phyloP scores from a whole-genome alignment of 2,113 vertebrate species.

The Merops nubicus region DNA sequence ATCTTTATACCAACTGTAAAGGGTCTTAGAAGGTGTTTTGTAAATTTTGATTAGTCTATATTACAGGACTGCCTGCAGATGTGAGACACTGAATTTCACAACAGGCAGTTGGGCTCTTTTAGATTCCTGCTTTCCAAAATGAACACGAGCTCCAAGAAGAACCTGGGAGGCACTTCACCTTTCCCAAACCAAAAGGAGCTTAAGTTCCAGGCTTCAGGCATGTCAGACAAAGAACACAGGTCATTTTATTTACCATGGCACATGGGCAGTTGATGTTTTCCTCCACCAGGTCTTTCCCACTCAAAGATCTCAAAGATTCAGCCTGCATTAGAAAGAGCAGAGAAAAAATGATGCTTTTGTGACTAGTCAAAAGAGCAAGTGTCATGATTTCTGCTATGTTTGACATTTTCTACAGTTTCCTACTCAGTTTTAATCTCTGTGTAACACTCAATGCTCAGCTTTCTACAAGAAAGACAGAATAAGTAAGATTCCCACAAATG shows the following conservation, averaged over 20 bases:
- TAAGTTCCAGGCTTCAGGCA: not conserved
- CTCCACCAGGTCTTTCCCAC: not conserved
- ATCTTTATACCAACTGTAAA: not conserved
- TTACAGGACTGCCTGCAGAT: not conserved
- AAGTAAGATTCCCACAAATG: conserved; percentile 30
- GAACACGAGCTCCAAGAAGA: not conserved
- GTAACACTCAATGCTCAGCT: conserved; percentile 51
- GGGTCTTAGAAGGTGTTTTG: not conserved
- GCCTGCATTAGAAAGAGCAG: not conserved
- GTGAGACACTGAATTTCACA: not conserved
- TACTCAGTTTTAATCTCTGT: conserved; percentile 59
- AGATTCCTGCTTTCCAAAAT: not conserved
- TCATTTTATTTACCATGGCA: conserved; percentile 8
- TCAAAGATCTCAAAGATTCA: conserved; percentile 28
- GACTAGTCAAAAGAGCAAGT: conserved; percentile 62
- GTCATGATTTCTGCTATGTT: conserved; percentile 61
- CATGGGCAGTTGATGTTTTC: not conserved
- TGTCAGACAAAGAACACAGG: not conserved
- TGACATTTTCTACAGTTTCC: conserved; percentile 50
- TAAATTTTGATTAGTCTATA: not conserved
- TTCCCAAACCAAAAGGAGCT: not conserved
- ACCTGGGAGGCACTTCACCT: not conserved
- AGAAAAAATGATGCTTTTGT: conserved; percentile 49
- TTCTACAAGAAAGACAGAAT: conserved; percentile 47
- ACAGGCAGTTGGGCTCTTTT: not conserved